Percentiles rank a stretch among this genome's conserved stretches.
These are phyloP conservation scores for Odocoileus virginianus DNA, from an alignment of 2,113 vertebrate genomes.

Conservation along the genomic window DNA sequence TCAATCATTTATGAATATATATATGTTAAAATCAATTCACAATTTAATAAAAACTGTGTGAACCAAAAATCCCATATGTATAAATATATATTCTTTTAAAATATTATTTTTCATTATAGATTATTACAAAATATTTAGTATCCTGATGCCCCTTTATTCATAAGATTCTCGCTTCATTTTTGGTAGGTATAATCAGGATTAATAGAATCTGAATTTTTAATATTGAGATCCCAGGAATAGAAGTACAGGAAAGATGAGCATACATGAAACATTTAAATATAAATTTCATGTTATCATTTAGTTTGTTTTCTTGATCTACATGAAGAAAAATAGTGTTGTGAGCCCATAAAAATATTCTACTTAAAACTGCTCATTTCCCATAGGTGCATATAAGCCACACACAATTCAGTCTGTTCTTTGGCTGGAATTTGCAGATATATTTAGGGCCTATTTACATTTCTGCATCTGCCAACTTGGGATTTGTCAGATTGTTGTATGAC, in stretches of 20 bases:
- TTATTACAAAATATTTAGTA: neutral
- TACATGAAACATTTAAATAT: neutral
- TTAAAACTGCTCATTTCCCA: neutral
- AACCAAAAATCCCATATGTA: neutral
- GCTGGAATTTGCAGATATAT: neutral
- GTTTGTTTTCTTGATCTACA: neutral
- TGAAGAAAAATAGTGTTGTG: neutral
- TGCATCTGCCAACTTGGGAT: neutral
- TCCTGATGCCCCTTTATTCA: neutral
- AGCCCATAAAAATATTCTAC: neutral
- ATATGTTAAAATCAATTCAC: neutral
- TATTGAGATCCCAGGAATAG: neutral
- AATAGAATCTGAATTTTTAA: conserved; percentile 6
- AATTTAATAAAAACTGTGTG: neutral
- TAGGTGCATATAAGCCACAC: neutral
- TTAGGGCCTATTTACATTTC: conserved; percentile 21
- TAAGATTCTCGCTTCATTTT: neutral
- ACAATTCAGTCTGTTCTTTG: neutral
- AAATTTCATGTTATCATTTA: neutral
- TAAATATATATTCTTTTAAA: neutral
- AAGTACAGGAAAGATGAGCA: neutral
- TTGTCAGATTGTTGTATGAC: neutral
- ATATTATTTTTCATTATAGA: neutral
- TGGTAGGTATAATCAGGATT: neutral
- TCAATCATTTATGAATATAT: neutral